Base-by-base conservation (phyloP, 2,888 invertebrate genomes). In the Erebia palarica region DNA sequence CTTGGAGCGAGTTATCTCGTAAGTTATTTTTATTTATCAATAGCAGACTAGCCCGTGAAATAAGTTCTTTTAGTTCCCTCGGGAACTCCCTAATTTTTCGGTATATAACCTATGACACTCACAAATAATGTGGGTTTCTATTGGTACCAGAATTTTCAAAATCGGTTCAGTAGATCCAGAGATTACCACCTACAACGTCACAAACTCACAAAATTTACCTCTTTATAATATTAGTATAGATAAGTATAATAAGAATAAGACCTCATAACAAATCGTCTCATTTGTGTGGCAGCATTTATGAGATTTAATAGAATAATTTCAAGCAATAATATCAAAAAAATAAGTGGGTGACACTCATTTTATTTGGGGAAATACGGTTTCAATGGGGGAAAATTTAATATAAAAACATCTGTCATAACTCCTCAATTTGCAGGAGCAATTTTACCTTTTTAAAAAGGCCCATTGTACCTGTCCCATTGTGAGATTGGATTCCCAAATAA, bases 361-460 rank as follows among this genome's bases (percentile, higher is more conserved):
- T 9, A 49, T 21, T 63, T 49, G 7, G 13, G 7, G 42, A 42
- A 65, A 65, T 42, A 65, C 36, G 53, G 42, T 55, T 65, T 65
- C 55, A 63, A 63, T 63, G 49, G 63, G 47, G 21, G 21, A 49
- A 63, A 63, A 49, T 49, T 65, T 65, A 55, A 65, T 65, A 65
- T 55, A 53, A 81, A 82, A 81, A 82, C 80, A 81, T 76, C 79
- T 77, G 81, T 81, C 82, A 79, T 78, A 78, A 75, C 77, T 76
- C 80, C 78, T 78, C 82, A 86, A 85, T 84, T 84, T 83, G 78
- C 75, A 76, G 77, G 79, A 84, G 84, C 81, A 84, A 84, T 84
- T 83, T 83, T 79, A 78, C 75, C 79, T 79, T 82, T 65, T 80
- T 80, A 77, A 82, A 79, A 76, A 71, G 73, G 71, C 67, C 73